Evolutionary conservation across 2,888 invertebrate species (phyloP).

Genomic region (Oscheius sp.): DNA sequence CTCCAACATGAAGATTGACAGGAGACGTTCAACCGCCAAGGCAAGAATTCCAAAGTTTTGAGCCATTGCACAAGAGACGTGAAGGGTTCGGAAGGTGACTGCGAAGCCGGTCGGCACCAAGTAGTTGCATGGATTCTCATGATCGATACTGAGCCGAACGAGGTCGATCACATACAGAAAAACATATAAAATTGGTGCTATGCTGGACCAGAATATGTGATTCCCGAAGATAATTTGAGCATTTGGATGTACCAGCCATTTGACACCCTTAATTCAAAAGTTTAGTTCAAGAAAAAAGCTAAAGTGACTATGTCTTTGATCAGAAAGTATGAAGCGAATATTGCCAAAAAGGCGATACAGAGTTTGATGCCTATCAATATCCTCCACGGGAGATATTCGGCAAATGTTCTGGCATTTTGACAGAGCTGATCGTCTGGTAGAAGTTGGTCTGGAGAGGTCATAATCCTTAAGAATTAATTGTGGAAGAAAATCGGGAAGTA

Average conservation of each 20-base stretch:
- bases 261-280: not conserved
- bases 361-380: slow-evolving; percentile 9
- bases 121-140: slow-evolving; percentile 7
- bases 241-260: slow-evolving; percentile 31
- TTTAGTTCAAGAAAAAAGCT: not conserved
- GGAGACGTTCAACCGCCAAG: slow-evolving; percentile 14
- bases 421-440: not conserved
- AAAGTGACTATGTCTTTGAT: slow-evolving; percentile 11
- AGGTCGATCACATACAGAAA: slow-evolving; percentile 19
- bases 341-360: slow-evolving; percentile 19
- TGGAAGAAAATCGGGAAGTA: too few relatives aligned
- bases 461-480: too few relatives aligned
- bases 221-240: slow-evolving; percentile 26
- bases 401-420: slow-evolving; percentile 5
- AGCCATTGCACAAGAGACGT: slow-evolving; percentile 10
- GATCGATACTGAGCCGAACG: not conserved
- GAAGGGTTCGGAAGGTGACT: slow-evolving; percentile 20
- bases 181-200: slow-evolving; percentile 23
- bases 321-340: slow-evolving; percentile 14
- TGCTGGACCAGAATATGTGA: slow-evolving; percentile 26
- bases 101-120: slow-evolving; percentile 12
- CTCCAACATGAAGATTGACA: slow-evolving; percentile 1
- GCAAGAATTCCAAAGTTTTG: slow-evolving; percentile 23
- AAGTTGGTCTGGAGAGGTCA: too few relatives aligned
- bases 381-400: slow-evolving; percentile 21